Percentiles rank a stretch among this genome's conserved stretches.
Conservation (phyloP, 1,140 invertebrate genomes). For the Bombus balteatus region DNA sequence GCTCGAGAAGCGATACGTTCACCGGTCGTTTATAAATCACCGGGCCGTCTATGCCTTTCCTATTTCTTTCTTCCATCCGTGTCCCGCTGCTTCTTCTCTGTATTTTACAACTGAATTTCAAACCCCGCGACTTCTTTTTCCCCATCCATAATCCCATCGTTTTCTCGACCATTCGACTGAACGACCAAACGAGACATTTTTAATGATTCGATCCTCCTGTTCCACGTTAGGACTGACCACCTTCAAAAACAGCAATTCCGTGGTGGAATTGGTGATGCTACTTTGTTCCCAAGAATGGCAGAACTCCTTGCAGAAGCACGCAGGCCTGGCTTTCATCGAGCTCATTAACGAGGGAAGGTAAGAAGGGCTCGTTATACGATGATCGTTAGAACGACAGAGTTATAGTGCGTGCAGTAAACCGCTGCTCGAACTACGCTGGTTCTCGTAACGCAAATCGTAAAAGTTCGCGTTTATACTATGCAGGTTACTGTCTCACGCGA, state of each 20-base stretch:
- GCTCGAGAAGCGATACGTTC: constrained; percentile 53
- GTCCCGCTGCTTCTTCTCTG: neutral
- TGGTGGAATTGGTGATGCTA: constrained; percentile 99
- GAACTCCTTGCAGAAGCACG: constrained; percentile 99
- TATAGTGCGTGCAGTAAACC: constrained; percentile 57
- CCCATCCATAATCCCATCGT: too few species aligned
- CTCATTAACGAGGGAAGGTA: constrained; percentile 98
- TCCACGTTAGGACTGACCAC: constrained; percentile 91
- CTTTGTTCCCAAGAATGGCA: constrained; percentile 99
- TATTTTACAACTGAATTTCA: neutral
- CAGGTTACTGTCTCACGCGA: constrained; percentile 97
- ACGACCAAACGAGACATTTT: neutral
- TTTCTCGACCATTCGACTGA: too few species aligned
- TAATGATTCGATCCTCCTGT: constrained; percentile 29
- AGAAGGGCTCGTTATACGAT: constrained; percentile 58
- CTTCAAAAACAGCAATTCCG: constrained; percentile 97
- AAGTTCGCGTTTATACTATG: constrained; percentile 64
- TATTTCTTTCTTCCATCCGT: neutral
- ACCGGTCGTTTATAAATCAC: too few species aligned
- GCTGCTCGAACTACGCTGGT: neutral
- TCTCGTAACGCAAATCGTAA: constrained; percentile 46
- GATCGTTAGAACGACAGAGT: constrained; percentile 45
- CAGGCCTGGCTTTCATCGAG: constrained; percentile 99
- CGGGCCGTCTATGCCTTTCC: constrained; percentile 4
- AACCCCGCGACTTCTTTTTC: neutral